Base-by-base conservation (phyloP, 2,888 invertebrate genomes). In the Brachyopa scutellaris region DNA sequence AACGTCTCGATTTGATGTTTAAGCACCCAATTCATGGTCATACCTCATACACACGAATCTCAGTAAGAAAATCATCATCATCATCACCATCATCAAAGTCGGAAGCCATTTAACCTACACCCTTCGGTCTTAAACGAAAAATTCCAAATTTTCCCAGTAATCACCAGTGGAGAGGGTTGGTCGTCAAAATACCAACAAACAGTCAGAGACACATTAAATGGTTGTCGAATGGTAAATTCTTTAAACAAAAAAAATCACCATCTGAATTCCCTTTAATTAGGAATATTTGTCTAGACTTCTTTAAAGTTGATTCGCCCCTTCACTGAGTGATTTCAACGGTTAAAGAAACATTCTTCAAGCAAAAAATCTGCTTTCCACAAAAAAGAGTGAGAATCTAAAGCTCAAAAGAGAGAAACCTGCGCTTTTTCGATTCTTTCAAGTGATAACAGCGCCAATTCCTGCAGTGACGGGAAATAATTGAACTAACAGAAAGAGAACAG, bases 261-360 rank as follows among this genome's bases (percentile, higher is more conserved):
- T n/a, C n/a, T n/a, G n/a, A n/a, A n/a, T n/a, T n/a, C n/a, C n/a
- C n/a, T n/a, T n/a, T n/a, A n/a, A n/a, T n/a, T 69, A 69, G 57
- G 21, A 29, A 36, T 29, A 74, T 74, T 69, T 74, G 80, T 80
- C 80, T 80, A 80, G 80, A 80, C 80, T 74, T 80, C 21, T 42
- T 53, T 47, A 51, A 53, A 72, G 49, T 62, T 62, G 45, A 62
- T 72, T 62, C 49, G 49, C 19, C 42, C 33, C 42, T 21, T 40
- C 17, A 26, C 6, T 15, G 11, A 31, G 7, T 29, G 15, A 19
- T 26, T 3, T 26, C 26, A n/a, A 11, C 2, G 36, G n/a, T 11
- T 9, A 33, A 9, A 31, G n/a, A 23, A 45, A 21, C 8, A 9
- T 66, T 64, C 17, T 55, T 47, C 8, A 33, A 33, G 21, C 21